These are phyloP conservation scores for Echinarachnius parma DNA, from an alignment of 53 echinoderm and acorn worm genomes.

Conservation along the genomic window DNA sequence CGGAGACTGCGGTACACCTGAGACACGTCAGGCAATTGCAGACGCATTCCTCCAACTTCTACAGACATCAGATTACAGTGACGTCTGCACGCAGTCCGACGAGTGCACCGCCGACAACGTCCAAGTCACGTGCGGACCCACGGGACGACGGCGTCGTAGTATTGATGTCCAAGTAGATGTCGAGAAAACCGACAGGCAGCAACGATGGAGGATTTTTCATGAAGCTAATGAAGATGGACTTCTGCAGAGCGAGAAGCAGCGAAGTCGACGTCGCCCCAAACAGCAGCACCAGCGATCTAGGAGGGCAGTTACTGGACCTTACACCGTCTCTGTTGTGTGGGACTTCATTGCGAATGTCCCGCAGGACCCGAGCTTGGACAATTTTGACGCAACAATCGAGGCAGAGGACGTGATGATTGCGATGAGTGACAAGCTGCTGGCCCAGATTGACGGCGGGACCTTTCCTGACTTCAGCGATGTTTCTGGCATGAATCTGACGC, in stretches of 20 bases:
- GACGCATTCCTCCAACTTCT: background rate
- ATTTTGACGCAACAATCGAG: background rate
- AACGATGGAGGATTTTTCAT: background rate
- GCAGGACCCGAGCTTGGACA: background rate
- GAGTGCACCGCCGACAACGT: slow-evolving; percentile 14
- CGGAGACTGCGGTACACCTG: slow-evolving; percentile 1
- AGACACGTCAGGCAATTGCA: background rate
- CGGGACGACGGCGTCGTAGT: background rate
- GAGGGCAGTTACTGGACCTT: background rate
- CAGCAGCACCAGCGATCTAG: background rate
- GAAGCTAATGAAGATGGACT: no score
- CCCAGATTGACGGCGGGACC: background rate
- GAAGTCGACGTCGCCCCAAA: background rate
- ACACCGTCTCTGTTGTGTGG: background rate
- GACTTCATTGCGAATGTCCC: background rate
- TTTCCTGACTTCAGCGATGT: background rate
- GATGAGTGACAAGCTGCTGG: background rate
- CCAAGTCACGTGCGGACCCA: slow-evolving; percentile 20
- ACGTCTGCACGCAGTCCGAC: background rate
- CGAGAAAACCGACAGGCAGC: no score
- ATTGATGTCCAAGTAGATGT: no score
- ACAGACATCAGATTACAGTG: background rate
- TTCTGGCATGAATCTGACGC: background rate
- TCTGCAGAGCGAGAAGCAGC: background rate
- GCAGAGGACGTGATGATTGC: background rate